Conservation (phyloP, 2,797 vertebrate genomes). For the Caiman crocodilus region DNA sequence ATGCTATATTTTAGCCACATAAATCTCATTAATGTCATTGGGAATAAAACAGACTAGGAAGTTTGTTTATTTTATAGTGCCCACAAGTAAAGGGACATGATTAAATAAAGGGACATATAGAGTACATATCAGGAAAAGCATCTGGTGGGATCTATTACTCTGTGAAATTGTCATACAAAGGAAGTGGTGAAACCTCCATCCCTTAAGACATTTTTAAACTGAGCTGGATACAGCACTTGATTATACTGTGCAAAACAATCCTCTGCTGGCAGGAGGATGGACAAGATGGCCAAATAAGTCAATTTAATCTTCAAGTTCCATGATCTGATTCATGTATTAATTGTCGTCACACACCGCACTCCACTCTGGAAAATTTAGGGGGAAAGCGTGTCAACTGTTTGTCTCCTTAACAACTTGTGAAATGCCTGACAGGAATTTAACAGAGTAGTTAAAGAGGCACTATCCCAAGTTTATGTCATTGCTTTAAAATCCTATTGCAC, state of each 20-base stretch:
- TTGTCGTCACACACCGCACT: background rate
- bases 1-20: background rate
- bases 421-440: background rate
- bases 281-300: background rate
- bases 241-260: background rate
- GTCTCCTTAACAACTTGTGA: background rate
- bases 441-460: background rate
- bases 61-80: accelerated
- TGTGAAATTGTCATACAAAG: background rate
- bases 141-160: background rate
- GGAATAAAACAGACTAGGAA: accelerated
- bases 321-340: background rate
- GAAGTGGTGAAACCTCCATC: background rate
- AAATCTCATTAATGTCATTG: background rate
- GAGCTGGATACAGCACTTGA: background rate
- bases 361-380: background rate
- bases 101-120: background rate
- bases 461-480: background rate
- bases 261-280: background rate
- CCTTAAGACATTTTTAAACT: slow-evolving; percentile 23
- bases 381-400: background rate
- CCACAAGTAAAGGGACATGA: accelerated
- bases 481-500: background rate
- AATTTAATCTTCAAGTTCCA: slow-evolving; percentile 1
- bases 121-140: background rate